Conservation (phyloP, 1,140 invertebrate species). For the Antheraea pernyi region DNA sequence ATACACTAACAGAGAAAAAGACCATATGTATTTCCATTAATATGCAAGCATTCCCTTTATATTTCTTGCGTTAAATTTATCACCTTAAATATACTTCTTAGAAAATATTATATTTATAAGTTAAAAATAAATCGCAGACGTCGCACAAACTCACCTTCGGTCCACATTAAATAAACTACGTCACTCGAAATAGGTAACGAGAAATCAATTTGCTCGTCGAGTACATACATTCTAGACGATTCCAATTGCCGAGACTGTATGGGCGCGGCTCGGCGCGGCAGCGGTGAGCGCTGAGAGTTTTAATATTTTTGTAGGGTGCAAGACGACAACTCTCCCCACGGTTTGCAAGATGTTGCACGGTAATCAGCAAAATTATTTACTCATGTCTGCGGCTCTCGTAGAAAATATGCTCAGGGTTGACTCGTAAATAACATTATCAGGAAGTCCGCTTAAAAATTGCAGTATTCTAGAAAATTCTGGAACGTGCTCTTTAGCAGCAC, state of each 20-base stretch:
- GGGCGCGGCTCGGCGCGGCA: constrained; percentile 18
- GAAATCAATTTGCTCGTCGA: constrained; percentile 51
- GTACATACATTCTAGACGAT: constrained; percentile 34
- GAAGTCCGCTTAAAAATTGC: too few species aligned
- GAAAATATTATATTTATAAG: background rate
- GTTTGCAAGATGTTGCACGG: constrained; percentile 60
- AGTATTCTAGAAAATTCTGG: too few species aligned
- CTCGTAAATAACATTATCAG: background rate
- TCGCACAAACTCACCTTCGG: constrained; percentile 14
- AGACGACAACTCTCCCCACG: constrained; percentile 33
- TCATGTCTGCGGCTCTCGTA: constrained; percentile 58
- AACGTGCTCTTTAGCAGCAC: too few species aligned
- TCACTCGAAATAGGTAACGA: constrained; percentile 42
- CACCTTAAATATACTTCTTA: too few species aligned
- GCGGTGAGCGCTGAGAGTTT: constrained; percentile 33
- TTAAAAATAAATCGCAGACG: background rate
- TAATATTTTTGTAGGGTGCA: constrained; percentile 67
- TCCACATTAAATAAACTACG: constrained; percentile 28
- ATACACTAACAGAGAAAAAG: too few species aligned
- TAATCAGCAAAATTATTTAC: constrained; percentile 78
- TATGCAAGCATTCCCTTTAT: too few species aligned
- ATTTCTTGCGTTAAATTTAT: too few species aligned
- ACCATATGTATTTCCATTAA: too few species aligned
- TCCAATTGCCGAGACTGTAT: constrained; percentile 37
- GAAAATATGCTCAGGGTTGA: constrained; percentile 51